phyloP scores from a whole-genome alignment of 37 sponge, comb jelly and placozoan species.

The Theonella swinhoei region DNA sequence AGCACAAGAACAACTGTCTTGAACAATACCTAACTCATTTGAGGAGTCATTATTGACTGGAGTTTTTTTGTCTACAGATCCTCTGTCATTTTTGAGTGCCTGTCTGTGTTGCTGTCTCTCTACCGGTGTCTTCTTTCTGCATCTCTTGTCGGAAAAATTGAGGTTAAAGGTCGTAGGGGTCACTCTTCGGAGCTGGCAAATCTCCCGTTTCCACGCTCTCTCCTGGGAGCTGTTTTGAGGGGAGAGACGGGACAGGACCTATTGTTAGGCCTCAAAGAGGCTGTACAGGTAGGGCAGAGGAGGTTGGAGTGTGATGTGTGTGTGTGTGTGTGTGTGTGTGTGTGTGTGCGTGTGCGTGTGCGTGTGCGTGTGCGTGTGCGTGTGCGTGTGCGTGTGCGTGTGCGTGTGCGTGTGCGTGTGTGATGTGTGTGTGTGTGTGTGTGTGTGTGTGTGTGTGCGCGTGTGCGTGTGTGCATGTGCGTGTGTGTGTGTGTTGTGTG shows the following conservation, averaged over 20 bases:
- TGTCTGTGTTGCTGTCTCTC: not conserved
- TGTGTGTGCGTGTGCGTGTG: conserved; percentile 12
- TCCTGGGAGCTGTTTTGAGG: conserved; percentile 28
- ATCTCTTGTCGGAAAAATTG: not conserved
- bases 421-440: too few species aligned
- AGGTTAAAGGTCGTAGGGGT: not conserved
- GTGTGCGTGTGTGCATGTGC: too few species aligned
- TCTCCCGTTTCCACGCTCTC: conserved; percentile 21
- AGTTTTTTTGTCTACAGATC: not conserved
- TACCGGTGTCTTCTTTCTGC: not conserved
- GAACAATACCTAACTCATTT: too few species aligned
- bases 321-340: conserved; percentile 26
- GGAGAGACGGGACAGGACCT: conserved; percentile 16
- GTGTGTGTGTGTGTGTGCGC: too few species aligned
- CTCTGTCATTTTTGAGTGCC: not conserved
- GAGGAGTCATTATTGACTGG: too few species aligned
- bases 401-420: too few species aligned
- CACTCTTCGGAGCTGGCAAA: not conserved
- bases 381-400: conserved; percentile 13
- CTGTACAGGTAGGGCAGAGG: conserved; percentile 22
- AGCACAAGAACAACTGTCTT: too few species aligned
- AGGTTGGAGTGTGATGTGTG: too few species aligned
- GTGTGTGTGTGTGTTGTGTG: too few species aligned
- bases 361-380: conserved; percentile 16
- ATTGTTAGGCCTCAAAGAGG: conserved; percentile 26